These are phyloP conservation scores for Anoura caudifer DNA, from an alignment of 2,113 vertebrate genomes.

Conservation along the genomic window DNA sequence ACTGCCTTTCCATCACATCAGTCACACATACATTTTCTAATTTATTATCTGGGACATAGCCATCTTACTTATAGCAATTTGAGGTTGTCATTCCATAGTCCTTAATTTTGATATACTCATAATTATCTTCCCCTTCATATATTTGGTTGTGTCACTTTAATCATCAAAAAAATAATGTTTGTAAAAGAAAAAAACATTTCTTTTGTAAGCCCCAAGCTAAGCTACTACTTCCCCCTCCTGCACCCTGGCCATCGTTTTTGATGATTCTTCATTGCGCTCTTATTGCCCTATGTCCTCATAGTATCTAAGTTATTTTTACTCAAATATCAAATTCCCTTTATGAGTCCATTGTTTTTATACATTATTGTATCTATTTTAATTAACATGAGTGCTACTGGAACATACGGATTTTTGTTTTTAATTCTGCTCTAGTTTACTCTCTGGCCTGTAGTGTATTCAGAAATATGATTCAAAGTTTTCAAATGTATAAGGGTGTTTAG, in stretches of 20 bases:
- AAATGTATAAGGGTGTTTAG: not conserved
- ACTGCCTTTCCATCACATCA: not conserved
- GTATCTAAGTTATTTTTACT: not conserved
- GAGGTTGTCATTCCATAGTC: not conserved
- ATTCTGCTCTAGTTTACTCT: not conserved
- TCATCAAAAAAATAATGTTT: not conserved
- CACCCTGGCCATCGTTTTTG: not conserved
- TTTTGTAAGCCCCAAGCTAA: not conserved
- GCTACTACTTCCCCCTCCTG: not conserved
- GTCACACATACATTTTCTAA: not conserved
- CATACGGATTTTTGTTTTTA: not conserved
- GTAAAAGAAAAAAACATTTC: not conserved
- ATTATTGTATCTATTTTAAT: not conserved
- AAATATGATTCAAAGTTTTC: constrained; percentile 8
- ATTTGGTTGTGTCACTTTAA: not conserved
- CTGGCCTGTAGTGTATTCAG: not conserved
- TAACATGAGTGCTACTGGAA: not conserved
- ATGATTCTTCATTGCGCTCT: not conserved
- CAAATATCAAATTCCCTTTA: constrained; percentile 6
- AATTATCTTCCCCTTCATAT: not conserved
- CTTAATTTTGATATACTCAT: not conserved
- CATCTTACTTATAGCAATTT: not conserved
- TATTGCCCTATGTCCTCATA: not conserved
- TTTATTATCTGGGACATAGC: not conserved
- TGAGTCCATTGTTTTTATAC: not conserved